Evolutionary conservation across 2,888 invertebrate genomes (phyloP).

Genomic region (Eurytoma californica): DNA sequence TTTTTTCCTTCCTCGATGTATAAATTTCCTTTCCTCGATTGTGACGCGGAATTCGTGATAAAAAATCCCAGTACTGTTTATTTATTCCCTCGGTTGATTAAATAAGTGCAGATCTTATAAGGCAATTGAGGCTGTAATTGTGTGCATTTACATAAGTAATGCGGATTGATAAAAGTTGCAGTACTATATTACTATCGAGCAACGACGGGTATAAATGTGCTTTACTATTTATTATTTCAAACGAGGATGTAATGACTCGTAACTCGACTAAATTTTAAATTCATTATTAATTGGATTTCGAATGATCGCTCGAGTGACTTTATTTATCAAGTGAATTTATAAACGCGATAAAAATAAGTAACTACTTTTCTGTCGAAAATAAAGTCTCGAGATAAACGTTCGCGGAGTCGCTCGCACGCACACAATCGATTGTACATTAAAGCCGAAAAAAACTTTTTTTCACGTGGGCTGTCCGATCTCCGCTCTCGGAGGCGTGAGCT

Average conservation of each 20-base stretch:
- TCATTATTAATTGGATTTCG: background rate
- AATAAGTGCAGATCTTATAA: slow-evolving; percentile 27
- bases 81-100: slow-evolving; percentile 28
- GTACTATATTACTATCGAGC: background rate
- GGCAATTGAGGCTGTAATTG: slow-evolving; percentile 23
- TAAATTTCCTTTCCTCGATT: background rate
- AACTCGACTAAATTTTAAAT: background rate
- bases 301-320: background rate
- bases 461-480: background rate
- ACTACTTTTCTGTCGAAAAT: background rate
- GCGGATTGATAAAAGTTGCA: slow-evolving; percentile 29
- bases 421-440: slow-evolving; percentile 36
- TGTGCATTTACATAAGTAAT: slow-evolving; percentile 42
- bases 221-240: slow-evolving; percentile 7
- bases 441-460: background rate
- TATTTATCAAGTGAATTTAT: background rate
- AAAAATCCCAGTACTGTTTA: slow-evolving; percentile 9
- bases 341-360: background rate
- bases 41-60: background rate
- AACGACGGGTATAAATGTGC: background rate
- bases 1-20: background rate
- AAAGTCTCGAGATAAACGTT: slow-evolving; percentile 5
- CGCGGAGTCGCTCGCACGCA: slow-evolving; percentile 2
- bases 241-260: slow-evolving; percentile 7
- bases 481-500: background rate